Percentiles rank a stretch among this genome's conserved stretches.
Conservation (phyloP, 1,140 invertebrate genomes). For the Fopius arisanus region DNA sequence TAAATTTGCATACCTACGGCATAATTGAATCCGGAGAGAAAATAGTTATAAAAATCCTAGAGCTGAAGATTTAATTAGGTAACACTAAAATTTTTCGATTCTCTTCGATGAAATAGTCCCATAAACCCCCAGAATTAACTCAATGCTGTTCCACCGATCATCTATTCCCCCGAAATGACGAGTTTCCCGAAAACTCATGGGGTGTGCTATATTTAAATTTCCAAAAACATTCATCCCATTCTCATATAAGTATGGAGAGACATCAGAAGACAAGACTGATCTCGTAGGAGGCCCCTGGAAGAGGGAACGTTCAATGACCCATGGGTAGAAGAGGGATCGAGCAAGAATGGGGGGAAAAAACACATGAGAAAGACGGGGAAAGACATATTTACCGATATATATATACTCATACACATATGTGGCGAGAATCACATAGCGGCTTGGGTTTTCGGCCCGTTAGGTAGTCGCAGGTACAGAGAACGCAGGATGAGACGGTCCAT, state of each 20-base stretch:
- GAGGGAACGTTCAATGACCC: constrained; percentile 12
- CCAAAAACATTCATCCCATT: neutral
- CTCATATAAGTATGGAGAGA: neutral
- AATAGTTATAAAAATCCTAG: no score
- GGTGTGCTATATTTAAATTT: neutral
- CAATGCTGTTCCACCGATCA: no score
- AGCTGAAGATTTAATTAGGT: no score
- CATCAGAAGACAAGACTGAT: neutral
- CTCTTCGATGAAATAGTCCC: no score
- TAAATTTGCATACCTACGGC: no score
- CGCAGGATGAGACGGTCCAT: neutral
- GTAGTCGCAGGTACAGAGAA: neutral
- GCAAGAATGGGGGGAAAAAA: neutral
- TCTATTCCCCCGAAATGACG: no score
- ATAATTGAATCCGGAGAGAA: no score
- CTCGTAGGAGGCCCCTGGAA: neutral
- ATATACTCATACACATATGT: neutral
- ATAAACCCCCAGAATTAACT: no score
- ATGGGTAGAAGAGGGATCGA: neutral
- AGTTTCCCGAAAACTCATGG: neutral
- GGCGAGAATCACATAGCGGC: constrained; percentile 1
- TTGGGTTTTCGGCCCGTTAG: neutral
- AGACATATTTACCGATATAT: constrained; percentile 7
- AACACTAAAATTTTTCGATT: no score
- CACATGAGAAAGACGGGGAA: neutral